Base-by-base conservation (phyloP, 2,888 invertebrate species). In the Brassicogethes aeneus region DNA sequence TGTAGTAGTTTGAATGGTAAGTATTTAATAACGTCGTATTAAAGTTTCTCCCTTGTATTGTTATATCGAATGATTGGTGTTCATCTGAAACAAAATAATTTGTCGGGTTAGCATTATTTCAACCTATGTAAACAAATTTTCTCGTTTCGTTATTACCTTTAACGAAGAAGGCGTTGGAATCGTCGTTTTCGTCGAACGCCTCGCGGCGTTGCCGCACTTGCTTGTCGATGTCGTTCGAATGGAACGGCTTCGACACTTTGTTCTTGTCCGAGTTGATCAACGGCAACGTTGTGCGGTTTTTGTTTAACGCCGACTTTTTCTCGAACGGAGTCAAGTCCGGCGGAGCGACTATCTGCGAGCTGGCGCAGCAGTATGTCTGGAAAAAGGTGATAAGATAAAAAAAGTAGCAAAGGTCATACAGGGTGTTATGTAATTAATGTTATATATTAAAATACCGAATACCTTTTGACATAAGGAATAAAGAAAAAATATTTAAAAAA, bases 21-120 rank as follows among this genome's bases (percentile, higher is more conserved):
- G 80, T 79, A 2, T 71, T 65, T 45, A 79, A 79, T 17, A 86
- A 64, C 0, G 80, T 78, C 2, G 72, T 69, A 62, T 85, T 86
- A 45, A 77, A 75, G 33, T 71, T 65, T 1, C 73, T 70, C 10
- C 79, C 77, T 50, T 70, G 68, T 3, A 77, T 62, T n/a, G 66
- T 66, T 7, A 74, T 69, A 3, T 64, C 53, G 34, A 70, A 63
- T 34, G 74, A 64, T 46, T 70, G 69, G 53, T 32, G 7, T 12
- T 73, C 73, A 53, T 75, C 76, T 59, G 65, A 65, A 48, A 61
- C 57, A 60, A 51, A 41, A 54, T n/a, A n/a, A n/a, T n/a, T n/a
- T n/a, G n/a, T n/a, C n/a, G n/a, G n/a, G n/a, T n/a, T n/a, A n/a
- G n/a, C n/a, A n/a, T n/a, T 7, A 36, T 33, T 33, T 7, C 8